Base-by-base conservation (phyloP, 2,888 invertebrate genomes). In the Scelioninae gen. 1 region DNA sequence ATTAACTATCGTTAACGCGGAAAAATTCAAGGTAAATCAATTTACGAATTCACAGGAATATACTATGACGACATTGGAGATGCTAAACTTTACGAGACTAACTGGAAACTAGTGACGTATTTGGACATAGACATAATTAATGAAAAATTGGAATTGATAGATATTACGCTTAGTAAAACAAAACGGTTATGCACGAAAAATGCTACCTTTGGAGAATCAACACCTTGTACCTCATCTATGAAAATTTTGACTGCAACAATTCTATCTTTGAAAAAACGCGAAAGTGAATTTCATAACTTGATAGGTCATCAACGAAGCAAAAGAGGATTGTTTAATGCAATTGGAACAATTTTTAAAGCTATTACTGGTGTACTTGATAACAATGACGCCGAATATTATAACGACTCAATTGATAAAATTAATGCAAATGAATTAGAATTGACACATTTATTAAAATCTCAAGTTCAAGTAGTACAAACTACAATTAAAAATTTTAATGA, bases 301-400 rank as follows among this genome's bases (percentile, higher is more conserved):
- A n/a, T n/a, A n/a, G n/a, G n/a, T n/a, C n/a, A n/a, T n/a, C n/a
- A n/a, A n/a, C n/a, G n/a, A n/a, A n/a, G n/a, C n/a, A n/a, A n/a
- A n/a, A n/a, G n/a, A n/a, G n/a, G n/a, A 16, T 85, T 83, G 78
- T 69, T 88, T 66, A 84, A 87, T 43, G 84, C 68, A 5, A 40
- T 86, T 1, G 87, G 88, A 0, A 76, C 85, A 0, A 49, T 85
- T 16, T 87, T 87, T 29, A 89, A 88, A 78, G 79, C 85, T 13
- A 79, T 89, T 6, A 85, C 87, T 32, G 88, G 88, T 15, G 88
- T 85, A 7, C 66, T 88, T 38, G 87, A 88, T 63, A 85, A 86
- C 60, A 71, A 88, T 43, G 88, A 88, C 69, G 88, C 85, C 0
- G 82, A 72, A 69, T 85, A 75, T 55, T 89, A 87, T 55, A 83